Conservation (phyloP, 1,140 invertebrate genomes). For the Prorops nasuta region DNA sequence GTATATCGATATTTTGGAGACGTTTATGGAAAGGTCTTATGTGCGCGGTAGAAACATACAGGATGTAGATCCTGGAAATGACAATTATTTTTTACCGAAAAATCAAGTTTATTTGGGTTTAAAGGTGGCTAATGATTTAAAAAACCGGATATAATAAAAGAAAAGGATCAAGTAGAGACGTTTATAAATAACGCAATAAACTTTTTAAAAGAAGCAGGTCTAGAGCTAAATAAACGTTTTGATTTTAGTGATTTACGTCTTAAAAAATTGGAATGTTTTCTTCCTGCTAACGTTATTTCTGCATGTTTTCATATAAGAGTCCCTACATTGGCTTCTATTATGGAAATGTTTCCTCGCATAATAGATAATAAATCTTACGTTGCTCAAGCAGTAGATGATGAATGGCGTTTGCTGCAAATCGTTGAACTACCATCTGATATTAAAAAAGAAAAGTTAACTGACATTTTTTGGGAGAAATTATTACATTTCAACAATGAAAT, state of each 20-base stretch:
- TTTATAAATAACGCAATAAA: slow-evolving; percentile 21
- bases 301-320: background rate
- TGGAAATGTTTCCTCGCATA: background rate
- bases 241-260: slow-evolving; percentile 1
- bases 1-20: background rate
- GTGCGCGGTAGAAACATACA: slow-evolving; percentile 13
- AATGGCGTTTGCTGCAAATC: slow-evolving; percentile 3
- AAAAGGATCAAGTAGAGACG: slow-evolving; percentile 18
- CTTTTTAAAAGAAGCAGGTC: background rate
- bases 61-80: slow-evolving; percentile 11
- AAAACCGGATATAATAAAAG: slow-evolving; percentile 22
- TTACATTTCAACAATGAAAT: background rate
- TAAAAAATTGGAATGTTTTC: background rate
- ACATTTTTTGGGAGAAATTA: slow-evolving; percentile 8
- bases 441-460: background rate
- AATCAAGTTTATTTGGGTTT: slow-evolving; percentile 2
- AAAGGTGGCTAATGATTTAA: slow-evolving; percentile 11
- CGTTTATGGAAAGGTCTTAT: background rate
- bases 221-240: slow-evolving; percentile 2
- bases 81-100: background rate
- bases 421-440: slow-evolving; percentile 5
- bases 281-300: background rate
- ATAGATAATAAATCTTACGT: background rate
- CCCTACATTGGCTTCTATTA: background rate
- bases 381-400: slow-evolving; percentile 4